Evolutionary conservation across 2,113 vertebrate genomes (phyloP).

Genomic region (Cyanocitta stelleri): DNA sequence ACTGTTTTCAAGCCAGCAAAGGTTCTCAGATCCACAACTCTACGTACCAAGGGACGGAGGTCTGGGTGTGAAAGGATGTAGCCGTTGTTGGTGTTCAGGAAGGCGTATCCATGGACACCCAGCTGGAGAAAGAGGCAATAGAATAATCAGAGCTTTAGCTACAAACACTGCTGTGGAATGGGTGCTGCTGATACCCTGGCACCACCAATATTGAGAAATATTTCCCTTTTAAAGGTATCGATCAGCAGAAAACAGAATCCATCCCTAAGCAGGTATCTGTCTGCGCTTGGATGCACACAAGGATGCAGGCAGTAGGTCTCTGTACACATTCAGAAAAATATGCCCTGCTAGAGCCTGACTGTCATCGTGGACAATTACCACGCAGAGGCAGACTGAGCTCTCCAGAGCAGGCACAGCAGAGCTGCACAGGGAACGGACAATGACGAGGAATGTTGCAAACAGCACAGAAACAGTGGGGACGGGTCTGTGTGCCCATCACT

Average conservation of each 20-base stretch:
- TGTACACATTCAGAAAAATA: background rate
- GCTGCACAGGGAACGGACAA: background rate
- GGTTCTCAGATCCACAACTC: background rate
- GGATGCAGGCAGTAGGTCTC: background rate
- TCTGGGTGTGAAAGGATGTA: constrained; percentile 97
- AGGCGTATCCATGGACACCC: constrained; percentile 92
- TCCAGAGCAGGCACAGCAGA: background rate
- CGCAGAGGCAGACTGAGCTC: background rate
- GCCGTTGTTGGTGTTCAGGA: constrained; percentile 92
- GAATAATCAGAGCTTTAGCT: background rate
- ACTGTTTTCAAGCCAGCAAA: background rate
- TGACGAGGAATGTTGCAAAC: background rate
- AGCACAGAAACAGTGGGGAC: background rate
- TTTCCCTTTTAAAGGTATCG: background rate
- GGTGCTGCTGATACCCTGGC: background rate
- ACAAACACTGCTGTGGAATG: background rate
- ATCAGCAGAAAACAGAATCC: background rate
- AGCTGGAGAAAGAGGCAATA: constrained; percentile 70
- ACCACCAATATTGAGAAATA: background rate
- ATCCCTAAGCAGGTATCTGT: background rate
- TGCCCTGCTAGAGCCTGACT: background rate
- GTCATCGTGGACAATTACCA: rapidly evolving
- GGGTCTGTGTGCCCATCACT: background rate
- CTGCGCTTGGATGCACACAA: background rate
- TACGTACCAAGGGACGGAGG: constrained; percentile 88